Base-by-base conservation (phyloP, 1,140 invertebrate species). In the Nasonia vitripennis region DNA sequence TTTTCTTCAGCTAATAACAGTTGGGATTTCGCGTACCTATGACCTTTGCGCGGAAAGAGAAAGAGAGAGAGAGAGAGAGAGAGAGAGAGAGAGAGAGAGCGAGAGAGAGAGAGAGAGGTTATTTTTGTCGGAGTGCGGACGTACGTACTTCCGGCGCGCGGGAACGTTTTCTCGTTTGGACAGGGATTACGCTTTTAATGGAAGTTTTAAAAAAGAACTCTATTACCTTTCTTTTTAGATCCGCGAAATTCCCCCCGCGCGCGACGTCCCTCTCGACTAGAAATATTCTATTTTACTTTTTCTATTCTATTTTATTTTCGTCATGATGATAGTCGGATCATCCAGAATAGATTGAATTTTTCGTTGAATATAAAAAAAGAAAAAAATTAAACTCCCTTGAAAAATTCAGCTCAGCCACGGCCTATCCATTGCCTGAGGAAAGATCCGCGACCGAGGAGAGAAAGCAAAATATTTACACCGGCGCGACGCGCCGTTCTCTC, bases 391-490 rank as follows among this genome's bases (percentile, higher is more conserved):
- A 20, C 17, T 55, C 12, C 7, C 41, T 45, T 20, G 11, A 20
- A 62, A 20, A 62, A 62, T 62, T 20, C 55, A n/a, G 6, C 55
- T 62, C 55, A n/a, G 55, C 55, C 20, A 4, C 6, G 20, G 51
- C 9, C 51, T 55, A 55, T 55, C 51, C 51, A 20, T 55, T 55
- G 51, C 51, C 14, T 14, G 51, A 55, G 51, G 14, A 55, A 55
- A 55, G 51, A 17, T 17, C 48, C 14, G 55, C 55, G 55, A 7
- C 55, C 17, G 20, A 62, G 17, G 55, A 20, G 12, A 45, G 51
- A 67, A 80, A 34, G 48, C 12, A 67, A 84, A 81, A 85, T 85
- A 75, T 85, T 80, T 67, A 85, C 68, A 68, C 17, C 10, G 17
- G n/a, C 9, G n/a, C 51, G 78, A 55, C 73, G 78, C 27, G 51